A percentile compares a stretch with the other conserved stretches of the same genome.
Conservation (phyloP, 2,797 vertebrate species). For the Rhinophrynus dorsalis region DNA sequence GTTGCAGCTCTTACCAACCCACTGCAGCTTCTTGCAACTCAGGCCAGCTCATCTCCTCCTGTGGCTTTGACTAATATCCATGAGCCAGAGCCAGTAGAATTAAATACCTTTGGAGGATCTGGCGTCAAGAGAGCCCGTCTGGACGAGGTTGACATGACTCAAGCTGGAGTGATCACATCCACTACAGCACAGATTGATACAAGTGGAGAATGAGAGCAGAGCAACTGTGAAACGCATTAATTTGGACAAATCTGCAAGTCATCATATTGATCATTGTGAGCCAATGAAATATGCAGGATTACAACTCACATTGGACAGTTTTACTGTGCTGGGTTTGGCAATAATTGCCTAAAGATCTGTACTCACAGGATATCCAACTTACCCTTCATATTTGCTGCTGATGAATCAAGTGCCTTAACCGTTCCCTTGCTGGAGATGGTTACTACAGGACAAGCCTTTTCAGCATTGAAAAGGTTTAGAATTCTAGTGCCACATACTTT, state of each 20-base stretch:
- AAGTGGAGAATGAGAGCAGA: constrained; percentile 66
- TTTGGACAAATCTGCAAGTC: constrained; percentile 46
- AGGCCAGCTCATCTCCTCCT: constrained; percentile 92
- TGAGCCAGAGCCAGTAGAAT: constrained; percentile 67
- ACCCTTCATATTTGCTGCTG: neutral
- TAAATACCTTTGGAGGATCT: constrained; percentile 71
- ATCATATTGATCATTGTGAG: no score
- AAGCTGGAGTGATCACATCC: constrained; percentile 64
- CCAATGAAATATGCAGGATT: no score
- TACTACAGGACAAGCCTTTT: neutral
- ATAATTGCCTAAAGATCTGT: neutral
- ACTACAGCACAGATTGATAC: constrained; percentile 66
- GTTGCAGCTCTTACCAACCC: constrained; percentile 85
- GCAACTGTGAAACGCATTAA: constrained; percentile 47
- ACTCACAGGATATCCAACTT: neutral
- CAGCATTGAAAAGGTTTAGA: neutral
- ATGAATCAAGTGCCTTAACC: neutral
- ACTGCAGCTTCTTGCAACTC: constrained; percentile 92
- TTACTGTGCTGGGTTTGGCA: neutral
- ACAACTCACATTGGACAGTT: neutral
- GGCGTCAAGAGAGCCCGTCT: constrained; percentile 84
- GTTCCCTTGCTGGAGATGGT: neutral
- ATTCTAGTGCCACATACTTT: neutral
- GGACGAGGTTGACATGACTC: constrained; percentile 70
- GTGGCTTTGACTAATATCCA: constrained; percentile 81